Percentiles rank a stretch among this genome's conserved stretches.
phyloP scores from a whole-genome alignment of 2,797 vertebrate species.

The Erpetoichthys calabaricus region DNA sequence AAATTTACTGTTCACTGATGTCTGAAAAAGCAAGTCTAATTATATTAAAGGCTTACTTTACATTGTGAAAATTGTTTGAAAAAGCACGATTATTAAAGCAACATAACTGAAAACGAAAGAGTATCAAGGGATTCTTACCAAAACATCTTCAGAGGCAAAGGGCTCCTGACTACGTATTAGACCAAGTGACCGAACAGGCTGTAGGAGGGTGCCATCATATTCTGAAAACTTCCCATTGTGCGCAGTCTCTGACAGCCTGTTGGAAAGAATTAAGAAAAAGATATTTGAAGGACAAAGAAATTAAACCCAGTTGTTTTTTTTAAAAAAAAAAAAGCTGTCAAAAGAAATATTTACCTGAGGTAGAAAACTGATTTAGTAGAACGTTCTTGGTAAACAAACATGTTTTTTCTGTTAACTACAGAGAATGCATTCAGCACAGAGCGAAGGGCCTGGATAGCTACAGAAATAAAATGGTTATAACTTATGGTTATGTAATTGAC shows the following conservation, averaged over 20 bases:
- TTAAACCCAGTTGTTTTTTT: neutral
- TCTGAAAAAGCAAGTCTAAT: no score
- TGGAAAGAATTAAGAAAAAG: neutral
- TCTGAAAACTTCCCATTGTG: constrained; percentile 68
- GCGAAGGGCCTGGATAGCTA: constrained; percentile 86
- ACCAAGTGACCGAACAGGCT: constrained; percentile 51
- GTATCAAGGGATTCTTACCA: constrained; percentile 30
- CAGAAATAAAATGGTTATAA: constrained; percentile 4
- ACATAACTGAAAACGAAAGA: no score
- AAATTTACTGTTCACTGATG: no score
- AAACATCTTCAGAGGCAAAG: constrained; percentile 58
- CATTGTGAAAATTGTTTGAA: no score
- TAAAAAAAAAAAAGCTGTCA: neutral
- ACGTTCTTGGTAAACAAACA: constrained; percentile 97
- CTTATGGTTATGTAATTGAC: no score
- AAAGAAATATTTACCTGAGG: constrained; percentile 60
- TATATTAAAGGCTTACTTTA: no score
- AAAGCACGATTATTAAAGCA: no score
- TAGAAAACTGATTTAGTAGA: constrained; percentile 93
- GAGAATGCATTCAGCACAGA: constrained; percentile 91
- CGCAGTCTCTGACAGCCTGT: constrained; percentile 80
- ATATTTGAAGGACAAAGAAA: neutral
- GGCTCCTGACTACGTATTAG: constrained; percentile 90
- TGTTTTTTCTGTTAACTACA: constrained; percentile 94
- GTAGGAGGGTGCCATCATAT: constrained; percentile 41